Evolutionary conservation across 2,797 vertebrate species (phyloP).

Genomic region (Anas capensis): DNA sequence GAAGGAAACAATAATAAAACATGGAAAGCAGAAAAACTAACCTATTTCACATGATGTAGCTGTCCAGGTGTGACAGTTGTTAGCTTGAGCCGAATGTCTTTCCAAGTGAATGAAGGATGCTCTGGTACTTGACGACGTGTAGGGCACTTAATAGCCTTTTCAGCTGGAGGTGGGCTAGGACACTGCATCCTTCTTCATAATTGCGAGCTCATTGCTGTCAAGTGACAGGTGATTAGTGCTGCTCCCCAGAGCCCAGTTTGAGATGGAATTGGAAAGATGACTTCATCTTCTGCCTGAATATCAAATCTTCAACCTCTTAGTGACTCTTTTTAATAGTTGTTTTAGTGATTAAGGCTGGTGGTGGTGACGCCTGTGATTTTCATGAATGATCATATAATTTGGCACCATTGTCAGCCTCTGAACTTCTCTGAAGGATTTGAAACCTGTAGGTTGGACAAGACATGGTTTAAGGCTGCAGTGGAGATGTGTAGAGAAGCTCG

Average conservation of each 20-base stretch:
- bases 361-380: background rate
- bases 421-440: background rate
- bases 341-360: background rate
- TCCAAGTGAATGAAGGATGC: background rate
- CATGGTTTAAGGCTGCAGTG: background rate
- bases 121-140: background rate
- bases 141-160: background rate
- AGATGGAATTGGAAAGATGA: background rate
- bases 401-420: background rate
- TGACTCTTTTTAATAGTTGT: background rate
- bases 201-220: background rate
- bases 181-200: background rate
- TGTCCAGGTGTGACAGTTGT: background rate
- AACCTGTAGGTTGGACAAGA: background rate
- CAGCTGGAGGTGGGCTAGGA: background rate
- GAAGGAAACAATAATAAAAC: background rate
- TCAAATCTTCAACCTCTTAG: background rate
- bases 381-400: background rate
- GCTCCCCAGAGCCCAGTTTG: background rate
- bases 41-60: background rate
- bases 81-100: background rate
- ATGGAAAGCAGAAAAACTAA: background rate
- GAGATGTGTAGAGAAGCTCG: background rate
- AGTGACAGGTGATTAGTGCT: background rate
- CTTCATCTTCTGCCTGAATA: background rate